Base-by-base conservation (phyloP, 2,113 vertebrate genomes). In the Anolis carolinensis region DNA sequence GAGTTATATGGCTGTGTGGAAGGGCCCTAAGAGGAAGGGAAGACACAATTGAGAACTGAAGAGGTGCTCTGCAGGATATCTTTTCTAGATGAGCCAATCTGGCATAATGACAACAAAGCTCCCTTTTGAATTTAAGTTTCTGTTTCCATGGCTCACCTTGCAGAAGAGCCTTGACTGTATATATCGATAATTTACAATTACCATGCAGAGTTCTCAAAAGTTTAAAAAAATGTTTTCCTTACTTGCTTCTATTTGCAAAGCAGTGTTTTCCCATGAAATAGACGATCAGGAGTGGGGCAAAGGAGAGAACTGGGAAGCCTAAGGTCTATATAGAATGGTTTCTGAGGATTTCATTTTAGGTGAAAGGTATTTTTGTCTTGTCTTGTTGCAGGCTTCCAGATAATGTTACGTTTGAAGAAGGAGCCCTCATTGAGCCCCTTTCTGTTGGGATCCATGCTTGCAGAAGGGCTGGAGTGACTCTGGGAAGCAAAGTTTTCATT, bases 381-480 rank as follows among this genome's bases (percentile, higher is more conserved):
- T n/a, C 23, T 88, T 90, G 71, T 89, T 89, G 7, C 92, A 99
- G 99, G 94, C 95, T 99, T 92, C 98, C 99, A 32, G 98, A 99
- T 87, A 97, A 97, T 3, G 97, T 99, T 92, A 98, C 97, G 7
- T 99, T 97, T 95, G 99, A 99, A 92, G 99, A 99, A 95, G 99
- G 98, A n/a, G 98, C 98, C 44, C 96, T 99, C 36, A 96, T 99
- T 0, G 98, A 99, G 90, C 99, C 98, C 0, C 96, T 99, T 9
- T 99, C 99, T 0, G 99, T 99, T 91, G 99, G 98, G 73, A 99
- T 99, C 90, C 97, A 99, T 0, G 98, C 98, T 82, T 99, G 98
- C 90, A 96, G 93, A 84, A 95, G 98, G 89, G 98, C 95, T 0
- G 97, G 97, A 4, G 96, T 99, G n/a, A 96, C 97, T 34, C 93